phyloP scores from a whole-genome alignment of 2,113 vertebrate species.

The Brachirus orientalis region DNA sequence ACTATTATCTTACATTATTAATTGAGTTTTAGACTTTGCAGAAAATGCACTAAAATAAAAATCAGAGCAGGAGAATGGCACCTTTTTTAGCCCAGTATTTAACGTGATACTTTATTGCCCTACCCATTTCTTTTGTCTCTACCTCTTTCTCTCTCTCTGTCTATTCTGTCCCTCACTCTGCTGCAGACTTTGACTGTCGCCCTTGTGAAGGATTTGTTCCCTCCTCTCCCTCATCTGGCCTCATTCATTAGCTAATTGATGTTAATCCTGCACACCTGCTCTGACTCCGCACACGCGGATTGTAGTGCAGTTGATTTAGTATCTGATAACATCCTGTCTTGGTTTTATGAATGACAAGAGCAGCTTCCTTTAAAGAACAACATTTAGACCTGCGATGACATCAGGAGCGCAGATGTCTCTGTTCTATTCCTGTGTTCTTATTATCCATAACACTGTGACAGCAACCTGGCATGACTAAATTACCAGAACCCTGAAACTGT shows the following conservation, averaged over 20 bases:
- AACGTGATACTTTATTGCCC: no score
- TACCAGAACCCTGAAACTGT: not conserved
- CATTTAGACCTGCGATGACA: conserved; percentile 7
- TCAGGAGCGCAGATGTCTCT: not conserved
- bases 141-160: not conserved
- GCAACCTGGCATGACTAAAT: no score
- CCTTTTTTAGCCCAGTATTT: no score
- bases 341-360: conserved; percentile 50
- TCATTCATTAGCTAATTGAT: conserved; percentile 55
- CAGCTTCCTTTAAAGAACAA: conserved; percentile 7
- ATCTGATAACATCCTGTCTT: conserved; percentile 33
- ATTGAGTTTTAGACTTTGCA: no score
- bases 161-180: not conserved
- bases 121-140: no score
- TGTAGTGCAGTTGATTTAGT: not conserved
- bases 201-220: conserved; percentile 13
- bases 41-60: no score
- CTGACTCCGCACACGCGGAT: conserved; percentile 6
- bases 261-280: conserved; percentile 55
- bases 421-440: not conserved
- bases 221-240: conserved; percentile 6
- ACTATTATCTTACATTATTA: no score
- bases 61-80: no score
- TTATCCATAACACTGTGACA: not conserved
- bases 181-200: conserved; percentile 16